Base-by-base conservation (phyloP, 2,888 invertebrate genomes). In the Trachelus iudaicus region DNA sequence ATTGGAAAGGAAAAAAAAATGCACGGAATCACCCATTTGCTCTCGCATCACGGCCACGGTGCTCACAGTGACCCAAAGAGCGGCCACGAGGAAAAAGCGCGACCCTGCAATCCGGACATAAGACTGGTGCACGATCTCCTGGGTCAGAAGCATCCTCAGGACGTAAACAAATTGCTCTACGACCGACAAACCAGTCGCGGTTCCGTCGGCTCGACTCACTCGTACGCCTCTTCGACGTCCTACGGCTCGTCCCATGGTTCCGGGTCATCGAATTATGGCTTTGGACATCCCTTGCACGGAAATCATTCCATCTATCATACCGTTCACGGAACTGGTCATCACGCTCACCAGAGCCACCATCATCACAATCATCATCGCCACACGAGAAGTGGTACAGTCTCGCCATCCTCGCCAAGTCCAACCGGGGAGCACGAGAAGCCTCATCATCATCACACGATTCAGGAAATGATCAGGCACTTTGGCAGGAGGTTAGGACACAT, bases 401-500 rank as follows among this genome's bases (percentile, higher is more conserved):
- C 88, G 68, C 89, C 89, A 40, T 88, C 80, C 74, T 88, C 85
- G 69, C 87, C 83, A 31, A 92, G 87, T 81, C 87, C 87, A 23
- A 90, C 87, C 56, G 84, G 83, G 34, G 89, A 88, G 4, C 84
- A 86, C 30, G 89, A 90, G 71, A 90, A 86, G 76, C 88, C 87
- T 69, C 85, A 92, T 89, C 94, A 94, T 87, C 94, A 94, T 87
- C 94, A 95, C 90, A 94, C 96, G 35, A 95, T 96, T 86, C 96
- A 96, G 87, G 96, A 96, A 87, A 92, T 96, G 90, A 94, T 96
- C 76, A 93, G 95, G 83, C 95, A 95, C 86, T 95, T 96, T 84
- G 94, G 96, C 34, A 95, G 96, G 88, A 95, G 95, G 90, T 93
- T 96, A 75, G 95, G 95, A 34, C 94, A 95, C 84, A 96, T 96